phyloP scores from a whole-genome alignment of 2,113 vertebrate species.

The Petrocephalus microphthalmus region DNA sequence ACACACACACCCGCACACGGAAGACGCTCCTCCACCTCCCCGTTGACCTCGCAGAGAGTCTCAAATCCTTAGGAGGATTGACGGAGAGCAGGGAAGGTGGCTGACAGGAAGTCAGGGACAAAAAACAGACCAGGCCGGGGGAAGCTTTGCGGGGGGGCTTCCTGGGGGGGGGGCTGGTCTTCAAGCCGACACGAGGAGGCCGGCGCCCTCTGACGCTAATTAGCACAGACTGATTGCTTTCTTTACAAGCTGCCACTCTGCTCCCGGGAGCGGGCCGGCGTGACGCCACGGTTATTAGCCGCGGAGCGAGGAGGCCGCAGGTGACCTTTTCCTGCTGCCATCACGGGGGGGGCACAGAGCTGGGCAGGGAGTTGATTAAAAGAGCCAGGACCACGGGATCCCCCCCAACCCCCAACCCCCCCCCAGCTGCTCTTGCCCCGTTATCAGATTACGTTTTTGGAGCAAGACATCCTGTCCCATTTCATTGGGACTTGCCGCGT shows the following conservation, averaged over 20 bases:
- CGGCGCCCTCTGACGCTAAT: constrained; percentile 38
- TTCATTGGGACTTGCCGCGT: background rate
- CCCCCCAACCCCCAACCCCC: no score
- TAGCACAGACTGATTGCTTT: constrained; percentile 42
- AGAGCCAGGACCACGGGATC: background rate
- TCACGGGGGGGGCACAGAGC: constrained; percentile 14
- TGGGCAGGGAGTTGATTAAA: no score
- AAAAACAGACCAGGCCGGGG: constrained; percentile 13
- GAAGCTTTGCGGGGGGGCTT: constrained; percentile 15
- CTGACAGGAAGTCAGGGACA: constrained; percentile 21
- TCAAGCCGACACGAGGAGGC: background rate
- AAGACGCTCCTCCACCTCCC: background rate
- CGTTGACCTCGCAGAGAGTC: background rate
- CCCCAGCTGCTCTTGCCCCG: background rate
- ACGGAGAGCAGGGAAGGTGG: background rate
- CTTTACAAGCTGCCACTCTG: constrained; percentile 33
- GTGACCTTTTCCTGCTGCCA: constrained; percentile 19
- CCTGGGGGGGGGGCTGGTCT: background rate
- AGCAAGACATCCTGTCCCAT: constrained; percentile 3
- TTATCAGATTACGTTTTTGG: constrained; percentile 17
- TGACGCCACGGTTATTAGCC: constrained; percentile 7
- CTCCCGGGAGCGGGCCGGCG: background rate
- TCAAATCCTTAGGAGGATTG: constrained; percentile 32
- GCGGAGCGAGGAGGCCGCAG: background rate
- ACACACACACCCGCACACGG: background rate